Percentiles rank a stretch among this genome's conserved stretches.
Conservation (phyloP, 2,113 vertebrate species). For the Pyxicephalus adspersus region DNA sequence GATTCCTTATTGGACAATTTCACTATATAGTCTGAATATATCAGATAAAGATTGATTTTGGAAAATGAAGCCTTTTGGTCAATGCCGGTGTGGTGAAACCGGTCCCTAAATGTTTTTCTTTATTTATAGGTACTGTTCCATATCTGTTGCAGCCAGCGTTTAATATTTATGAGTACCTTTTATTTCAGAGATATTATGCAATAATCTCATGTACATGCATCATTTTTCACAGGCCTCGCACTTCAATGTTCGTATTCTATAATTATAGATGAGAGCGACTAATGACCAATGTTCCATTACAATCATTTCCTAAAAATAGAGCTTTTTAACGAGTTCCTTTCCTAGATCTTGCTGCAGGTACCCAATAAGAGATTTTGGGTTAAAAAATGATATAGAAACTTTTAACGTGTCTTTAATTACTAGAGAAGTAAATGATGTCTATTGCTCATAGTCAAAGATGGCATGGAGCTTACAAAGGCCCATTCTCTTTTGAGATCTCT, state of each 20-base stretch:
- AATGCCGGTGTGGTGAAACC: neutral
- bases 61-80: neutral
- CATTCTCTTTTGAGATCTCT: too few species aligned
- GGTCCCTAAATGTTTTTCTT: neutral
- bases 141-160: conserved; percentile 1
- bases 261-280: conserved; percentile 32
- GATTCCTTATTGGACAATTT: too few species aligned
- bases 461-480: neutral
- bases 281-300: neutral
- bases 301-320: neutral
- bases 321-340: conserved; percentile 2
- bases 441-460: neutral
- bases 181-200: conserved; percentile 21
- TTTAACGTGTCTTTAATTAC: neutral
- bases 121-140: conserved; percentile 37
- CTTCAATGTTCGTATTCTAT: conserved; percentile 11
- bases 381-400: neutral
- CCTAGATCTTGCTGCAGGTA: conserved; percentile 7
- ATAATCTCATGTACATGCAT: conserved; percentile 14
- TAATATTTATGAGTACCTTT: conserved; percentile 48
- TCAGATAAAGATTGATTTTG: too few species aligned
- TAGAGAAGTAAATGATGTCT: neutral
- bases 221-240: conserved; percentile 2
- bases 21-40: too few species aligned
- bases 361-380: neutral